phyloP scores from a whole-genome alignment of 1,140 invertebrate species.

The Metaphire vulgaris region DNA sequence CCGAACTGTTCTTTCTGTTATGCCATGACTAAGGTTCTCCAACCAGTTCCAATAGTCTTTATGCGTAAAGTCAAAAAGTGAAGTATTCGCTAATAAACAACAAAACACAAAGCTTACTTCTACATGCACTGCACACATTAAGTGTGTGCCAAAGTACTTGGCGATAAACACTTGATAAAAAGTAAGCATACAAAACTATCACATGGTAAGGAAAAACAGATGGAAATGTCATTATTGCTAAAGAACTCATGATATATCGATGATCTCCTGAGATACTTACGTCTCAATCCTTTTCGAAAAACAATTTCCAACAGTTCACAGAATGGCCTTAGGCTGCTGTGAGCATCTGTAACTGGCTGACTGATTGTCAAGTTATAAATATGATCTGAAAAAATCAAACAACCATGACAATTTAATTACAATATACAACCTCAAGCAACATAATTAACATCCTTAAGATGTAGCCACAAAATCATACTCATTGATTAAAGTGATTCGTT shows the following conservation, averaged over 20 bases:
- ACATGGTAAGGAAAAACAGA: no score
- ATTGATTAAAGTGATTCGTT: not conserved
- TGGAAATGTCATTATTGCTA: no score
- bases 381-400: not conserved
- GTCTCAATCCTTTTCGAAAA: conserved; percentile 34
- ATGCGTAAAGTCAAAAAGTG: not conserved
- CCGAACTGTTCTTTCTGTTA: not conserved
- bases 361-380: conserved; percentile 17
- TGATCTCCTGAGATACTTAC: conserved; percentile 18
- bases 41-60: not conserved
- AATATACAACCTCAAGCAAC: no score
- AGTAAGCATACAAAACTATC: no score
- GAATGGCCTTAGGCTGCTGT: conserved; percentile 32
- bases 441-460: no score
- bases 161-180: no score
- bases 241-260: no score
- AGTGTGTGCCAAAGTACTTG: no score
- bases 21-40: not conserved
- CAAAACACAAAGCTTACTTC: no score
- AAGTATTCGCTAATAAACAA: not conserved
- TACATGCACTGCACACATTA: no score
- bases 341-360: conserved; percentile 32
- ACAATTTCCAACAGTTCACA: conserved; percentile 37
- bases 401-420: not conserved
- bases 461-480: not conserved